Conservation (phyloP, 2,113 vertebrate species). For the Hassar affinis region DNA sequence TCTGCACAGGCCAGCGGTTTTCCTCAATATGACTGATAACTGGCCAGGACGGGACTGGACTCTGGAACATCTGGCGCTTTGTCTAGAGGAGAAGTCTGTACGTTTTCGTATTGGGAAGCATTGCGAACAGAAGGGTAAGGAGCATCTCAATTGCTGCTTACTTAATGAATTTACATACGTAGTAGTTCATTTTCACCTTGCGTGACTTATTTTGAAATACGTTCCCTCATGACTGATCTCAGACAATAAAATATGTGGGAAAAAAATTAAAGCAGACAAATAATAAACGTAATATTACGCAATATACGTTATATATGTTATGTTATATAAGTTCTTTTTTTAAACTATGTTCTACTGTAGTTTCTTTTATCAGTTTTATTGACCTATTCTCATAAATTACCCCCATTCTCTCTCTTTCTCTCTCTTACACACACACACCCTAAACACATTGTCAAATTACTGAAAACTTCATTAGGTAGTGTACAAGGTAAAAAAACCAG, state of each 20-base stretch:
- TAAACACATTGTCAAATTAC: background rate
- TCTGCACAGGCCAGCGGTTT: constrained; percentile 82
- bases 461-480: background rate
- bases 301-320: too few relatives aligned
- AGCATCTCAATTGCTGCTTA: background rate
- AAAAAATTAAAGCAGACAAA: background rate
- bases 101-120: constrained; percentile 84
- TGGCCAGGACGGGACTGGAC: constrained; percentile 89
- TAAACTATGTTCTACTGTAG: background rate
- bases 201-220: background rate
- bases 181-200: background rate
- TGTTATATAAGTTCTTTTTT: too few relatives aligned
- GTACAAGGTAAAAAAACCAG: background rate
- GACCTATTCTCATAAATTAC: background rate
- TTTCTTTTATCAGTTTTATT: background rate
- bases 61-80: constrained; percentile 70
- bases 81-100: constrained; percentile 73
- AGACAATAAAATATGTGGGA: background rate
- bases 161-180: background rate
- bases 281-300: too few relatives aligned
- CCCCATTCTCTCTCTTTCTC: background rate
- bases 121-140: constrained; percentile 72
- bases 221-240: background rate
- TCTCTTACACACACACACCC: background rate
- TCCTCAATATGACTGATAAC: constrained; percentile 79